Conservation (phyloP, 2,888 invertebrate species). For the Andrena minutula region DNA sequence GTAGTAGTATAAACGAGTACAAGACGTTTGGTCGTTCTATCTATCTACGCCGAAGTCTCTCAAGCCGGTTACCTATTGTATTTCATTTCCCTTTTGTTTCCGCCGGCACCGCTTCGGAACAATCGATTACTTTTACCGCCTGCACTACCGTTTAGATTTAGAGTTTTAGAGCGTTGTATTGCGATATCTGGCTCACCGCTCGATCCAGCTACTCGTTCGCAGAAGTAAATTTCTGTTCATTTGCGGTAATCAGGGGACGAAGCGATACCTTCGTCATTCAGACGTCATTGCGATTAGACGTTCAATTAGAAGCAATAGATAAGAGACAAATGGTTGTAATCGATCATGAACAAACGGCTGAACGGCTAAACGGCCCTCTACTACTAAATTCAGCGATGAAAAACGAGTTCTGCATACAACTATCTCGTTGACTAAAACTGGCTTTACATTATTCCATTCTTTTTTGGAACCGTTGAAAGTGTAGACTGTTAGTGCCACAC, state of each 20-base stretch:
- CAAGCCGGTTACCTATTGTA: conserved; percentile 5
- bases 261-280: neutral
- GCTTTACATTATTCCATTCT: too few relatives aligned
- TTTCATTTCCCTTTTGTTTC: neutral
- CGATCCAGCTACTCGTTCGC: neutral
- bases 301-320: conserved; percentile 14
- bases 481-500: too few relatives aligned
- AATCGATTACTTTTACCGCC: neutral
- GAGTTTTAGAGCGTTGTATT: neutral
- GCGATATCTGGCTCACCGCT: neutral
- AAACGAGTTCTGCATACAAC: conserved; percentile 13
- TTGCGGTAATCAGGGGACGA: neutral
- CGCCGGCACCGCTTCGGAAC: neutral
- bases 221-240: neutral
- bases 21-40: conserved; percentile 48
- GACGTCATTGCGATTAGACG: too few relatives aligned
- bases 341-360: conserved; percentile 10
- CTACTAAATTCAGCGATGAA: conserved; percentile 15
- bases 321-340: conserved; percentile 2
- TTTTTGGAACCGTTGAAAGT: too few relatives aligned
- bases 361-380: neutral
- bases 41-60: conserved; percentile 9
- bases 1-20: conserved; percentile 37
- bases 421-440: conserved; percentile 16
- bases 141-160: neutral